Conservation (phyloP, 1,140 invertebrate species). For the Cylas formicarius region DNA sequence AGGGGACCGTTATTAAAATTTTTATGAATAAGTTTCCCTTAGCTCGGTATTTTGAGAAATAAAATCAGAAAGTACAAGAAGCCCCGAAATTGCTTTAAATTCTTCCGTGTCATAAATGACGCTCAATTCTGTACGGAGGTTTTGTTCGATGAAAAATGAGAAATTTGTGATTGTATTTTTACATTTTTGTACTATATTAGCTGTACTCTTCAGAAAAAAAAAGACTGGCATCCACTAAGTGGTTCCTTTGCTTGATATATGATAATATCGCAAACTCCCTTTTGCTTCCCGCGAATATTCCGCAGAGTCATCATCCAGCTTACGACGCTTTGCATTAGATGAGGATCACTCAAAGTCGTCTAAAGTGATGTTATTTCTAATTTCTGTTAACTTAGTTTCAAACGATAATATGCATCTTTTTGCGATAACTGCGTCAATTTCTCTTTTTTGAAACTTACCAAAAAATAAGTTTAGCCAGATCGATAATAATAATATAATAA, state of each 20-base stretch:
- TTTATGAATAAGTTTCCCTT: not conserved
- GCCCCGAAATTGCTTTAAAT: constrained; percentile 1
- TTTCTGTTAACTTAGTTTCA: no score
- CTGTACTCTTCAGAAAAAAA: constrained; percentile 3
- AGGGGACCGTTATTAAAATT: constrained; percentile 2
- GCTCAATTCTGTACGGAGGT: no score
- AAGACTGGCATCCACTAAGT: not conserved
- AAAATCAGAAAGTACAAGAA: constrained; percentile 4
- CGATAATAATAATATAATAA: no score
- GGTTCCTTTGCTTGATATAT: constrained; percentile 2
- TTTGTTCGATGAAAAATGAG: constrained; percentile 2
- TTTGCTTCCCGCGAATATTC: constrained; percentile 3
- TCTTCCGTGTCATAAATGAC: no score
- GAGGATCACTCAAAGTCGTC: no score
- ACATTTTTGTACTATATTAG: constrained; percentile 1
- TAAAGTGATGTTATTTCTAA: constrained; percentile 2
- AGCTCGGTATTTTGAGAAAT: constrained; percentile 4
- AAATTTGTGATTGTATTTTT: no score
- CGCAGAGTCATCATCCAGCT: constrained; percentile 3
- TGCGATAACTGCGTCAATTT: no score
- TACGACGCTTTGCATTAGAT: no score
- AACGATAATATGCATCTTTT: no score
- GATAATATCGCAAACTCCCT: constrained; percentile 4
- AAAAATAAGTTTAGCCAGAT: no score
- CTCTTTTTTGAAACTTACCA: no score